Conservation (phyloP, 1,140 invertebrate genomes). For the Drosophila watanabei region DNA sequence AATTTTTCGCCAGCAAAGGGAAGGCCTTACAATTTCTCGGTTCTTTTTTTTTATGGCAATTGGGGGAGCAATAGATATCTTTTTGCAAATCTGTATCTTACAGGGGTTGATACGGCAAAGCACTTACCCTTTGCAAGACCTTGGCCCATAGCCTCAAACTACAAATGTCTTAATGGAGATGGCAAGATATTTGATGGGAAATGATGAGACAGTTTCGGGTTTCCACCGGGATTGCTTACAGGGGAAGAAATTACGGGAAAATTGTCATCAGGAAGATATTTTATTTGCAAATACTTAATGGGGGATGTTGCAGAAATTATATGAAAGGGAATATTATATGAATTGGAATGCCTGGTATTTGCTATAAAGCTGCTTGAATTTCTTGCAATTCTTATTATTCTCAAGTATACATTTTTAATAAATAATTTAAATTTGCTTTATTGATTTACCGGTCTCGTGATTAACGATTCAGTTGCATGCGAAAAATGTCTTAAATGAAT, state of each 20-base stretch:
- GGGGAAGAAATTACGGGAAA: background rate
- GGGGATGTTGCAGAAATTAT: background rate
- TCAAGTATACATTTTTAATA: background rate
- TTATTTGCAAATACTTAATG: background rate
- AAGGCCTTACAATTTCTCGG: constrained; percentile 7
- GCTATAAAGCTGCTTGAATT: too few species aligned
- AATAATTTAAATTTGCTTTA: constrained; percentile 10
- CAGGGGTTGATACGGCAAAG: constrained; percentile 51
- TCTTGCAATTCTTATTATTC: background rate
- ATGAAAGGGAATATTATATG: background rate
- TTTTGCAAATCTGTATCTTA: constrained; percentile 58
- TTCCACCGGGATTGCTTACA: background rate
- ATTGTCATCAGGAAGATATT: background rate
- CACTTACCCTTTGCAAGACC: constrained; percentile 36
- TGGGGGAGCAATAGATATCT: constrained; percentile 75
- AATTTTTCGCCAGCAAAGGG: constrained; percentile 41
- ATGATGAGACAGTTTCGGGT: constrained; percentile 33
- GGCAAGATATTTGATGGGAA: constrained; percentile 31
- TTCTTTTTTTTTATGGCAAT: constrained; percentile 57
- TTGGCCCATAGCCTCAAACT: constrained; percentile 35
- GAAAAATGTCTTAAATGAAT: constrained; percentile 30
- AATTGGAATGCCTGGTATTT: background rate
- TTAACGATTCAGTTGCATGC: constrained; percentile 43
- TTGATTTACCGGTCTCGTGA: constrained; percentile 29
- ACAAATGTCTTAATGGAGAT: constrained; percentile 35